phyloP scores from a whole-genome alignment of 2,113 vertebrate genomes.

The cattle (Bos taurus) region ARS-UCD2.0 NC_037350.1:50789501-50790000 shows the following conservation, averaged over 20 bases:
- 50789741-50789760: not conserved
- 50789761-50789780: conserved; percentile 82
- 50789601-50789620: too few relatives aligned
- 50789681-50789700: not conserved
- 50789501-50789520: not conserved
- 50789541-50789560: not conserved
- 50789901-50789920: conserved; percentile 87
- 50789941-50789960: not conserved
- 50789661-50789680: not conserved
- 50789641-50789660: not conserved
- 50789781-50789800: conserved; percentile 87
- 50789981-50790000: not conserved
- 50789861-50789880: conserved; percentile 84
- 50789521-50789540: not conserved
- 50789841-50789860: conserved; percentile 94
- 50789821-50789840: conserved; percentile 89
- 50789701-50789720: not conserved
- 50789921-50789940: conserved; percentile 24
- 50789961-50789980: not conserved
- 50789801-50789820: conserved; percentile 68
- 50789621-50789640: fast-evolving
- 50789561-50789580: not conserved
- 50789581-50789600: not conserved
- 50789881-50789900: conserved; percentile 77
- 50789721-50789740: not conserved